These are phyloP conservation scores for Anabacerthia variegaticeps DNA, from an alignment of 2,797 vertebrate genomes.

Conservation along the genomic window DNA sequence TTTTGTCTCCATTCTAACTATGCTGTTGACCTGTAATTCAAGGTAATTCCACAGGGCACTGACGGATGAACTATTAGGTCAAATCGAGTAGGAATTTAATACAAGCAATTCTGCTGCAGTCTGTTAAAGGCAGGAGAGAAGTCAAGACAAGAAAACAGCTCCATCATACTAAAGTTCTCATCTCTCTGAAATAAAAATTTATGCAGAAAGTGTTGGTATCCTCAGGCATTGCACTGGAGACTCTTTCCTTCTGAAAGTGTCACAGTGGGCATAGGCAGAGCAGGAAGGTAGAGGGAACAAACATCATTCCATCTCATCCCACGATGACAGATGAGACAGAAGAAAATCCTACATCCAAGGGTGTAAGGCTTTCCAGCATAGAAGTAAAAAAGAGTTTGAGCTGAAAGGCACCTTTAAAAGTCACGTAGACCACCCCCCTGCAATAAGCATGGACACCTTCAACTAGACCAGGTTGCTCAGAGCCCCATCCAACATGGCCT, in stretches of 20 bases:
- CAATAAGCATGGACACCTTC: background rate
- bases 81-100: background rate
- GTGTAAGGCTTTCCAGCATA: background rate
- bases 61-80: background rate
- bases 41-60: background rate
- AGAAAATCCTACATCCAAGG: background rate
- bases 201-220: background rate
- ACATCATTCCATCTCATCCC: background rate
- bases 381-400: background rate
- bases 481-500: background rate
- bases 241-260: background rate
- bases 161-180: background rate
- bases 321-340: rapidly evolving
- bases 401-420: background rate
- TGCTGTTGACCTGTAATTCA: background rate
- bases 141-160: background rate
- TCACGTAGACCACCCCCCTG: background rate
- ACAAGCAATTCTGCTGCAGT: background rate
- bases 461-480: background rate
- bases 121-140: background rate
- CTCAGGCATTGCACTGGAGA: rapidly evolving
- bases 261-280: background rate
- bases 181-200: background rate
- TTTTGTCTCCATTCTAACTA: background rate
- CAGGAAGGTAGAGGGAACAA: background rate